phyloP scores from a whole-genome alignment of 2,888 invertebrate species.

The Tortricodes alternella region DNA sequence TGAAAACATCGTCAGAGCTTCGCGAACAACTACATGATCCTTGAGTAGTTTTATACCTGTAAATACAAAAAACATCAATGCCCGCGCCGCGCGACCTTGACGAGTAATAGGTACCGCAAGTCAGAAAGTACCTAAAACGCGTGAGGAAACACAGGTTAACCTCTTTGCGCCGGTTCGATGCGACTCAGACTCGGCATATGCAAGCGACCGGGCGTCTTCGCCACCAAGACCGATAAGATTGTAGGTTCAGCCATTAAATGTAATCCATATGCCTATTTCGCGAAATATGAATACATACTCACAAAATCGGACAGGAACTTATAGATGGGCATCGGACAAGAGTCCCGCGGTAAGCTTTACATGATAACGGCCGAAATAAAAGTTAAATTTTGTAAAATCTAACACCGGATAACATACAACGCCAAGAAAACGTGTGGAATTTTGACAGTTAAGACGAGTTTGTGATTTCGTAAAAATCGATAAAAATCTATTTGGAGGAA shows the following conservation, averaged over 20 bases:
- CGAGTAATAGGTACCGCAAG: conserved; percentile 19
- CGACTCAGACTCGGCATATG: not conserved
- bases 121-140: not conserved
- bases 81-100: conserved; percentile 26
- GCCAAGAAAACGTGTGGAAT: conserved; percentile 79
- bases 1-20: conserved; percentile 57
- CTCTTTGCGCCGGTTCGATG: not conserved
- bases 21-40: conserved; percentile 67
- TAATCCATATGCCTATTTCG: conserved; percentile 33
- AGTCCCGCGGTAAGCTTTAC: conserved; percentile 69
- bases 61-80: conserved; percentile 42
- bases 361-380: conserved; percentile 62
- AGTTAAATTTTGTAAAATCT: conserved; percentile 65
- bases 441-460: conserved; percentile 47
- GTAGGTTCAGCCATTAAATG: conserved; percentile 49
- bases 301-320: conserved; percentile 60
- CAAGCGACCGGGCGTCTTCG: not conserved
- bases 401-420: conserved; percentile 78
- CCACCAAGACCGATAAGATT: conserved; percentile 42
- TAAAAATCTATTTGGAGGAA: conserved; percentile 6
- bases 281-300: conserved; percentile 47
- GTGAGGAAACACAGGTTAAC: not conserved
- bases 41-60: conserved; percentile 49
- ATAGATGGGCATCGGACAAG: conserved; percentile 53
- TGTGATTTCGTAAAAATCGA: conserved; percentile 17